Conservation (phyloP, 2,797 vertebrate species). For the Holocentrus rufus region DNA sequence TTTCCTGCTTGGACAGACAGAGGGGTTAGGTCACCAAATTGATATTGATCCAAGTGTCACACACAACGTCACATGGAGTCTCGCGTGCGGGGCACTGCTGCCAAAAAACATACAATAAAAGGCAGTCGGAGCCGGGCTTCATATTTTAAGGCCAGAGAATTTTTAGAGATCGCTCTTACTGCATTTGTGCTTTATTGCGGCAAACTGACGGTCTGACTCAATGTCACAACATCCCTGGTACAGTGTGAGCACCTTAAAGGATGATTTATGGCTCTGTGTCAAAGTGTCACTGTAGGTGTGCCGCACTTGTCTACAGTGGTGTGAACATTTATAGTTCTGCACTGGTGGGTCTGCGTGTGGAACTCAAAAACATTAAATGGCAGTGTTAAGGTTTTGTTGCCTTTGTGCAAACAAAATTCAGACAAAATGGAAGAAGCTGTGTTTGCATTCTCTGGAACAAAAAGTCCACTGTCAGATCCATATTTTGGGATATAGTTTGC, state of each 20-base stretch:
- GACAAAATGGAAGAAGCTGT: too few species aligned
- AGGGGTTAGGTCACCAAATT: slow-evolving; percentile 78
- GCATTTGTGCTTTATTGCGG: neutral
- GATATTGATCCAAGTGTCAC: slow-evolving; percentile 77
- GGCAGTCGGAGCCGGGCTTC: neutral
- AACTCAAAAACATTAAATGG: too few species aligned
- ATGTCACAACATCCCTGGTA: neutral
- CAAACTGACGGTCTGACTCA: neutral
- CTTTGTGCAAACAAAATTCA: too few species aligned
- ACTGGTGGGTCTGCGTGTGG: too few species aligned
- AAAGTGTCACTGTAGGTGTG: too few species aligned
- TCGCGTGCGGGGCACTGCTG: slow-evolving; percentile 51
- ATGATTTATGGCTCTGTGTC: too few species aligned
- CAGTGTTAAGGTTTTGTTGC: too few species aligned
- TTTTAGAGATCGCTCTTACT: neutral
- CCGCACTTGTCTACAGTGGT: too few species aligned
- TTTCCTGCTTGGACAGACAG: slow-evolving; percentile 73
- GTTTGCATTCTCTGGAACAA: too few species aligned
- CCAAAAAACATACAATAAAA: slow-evolving; percentile 70
- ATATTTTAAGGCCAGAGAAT: neutral
- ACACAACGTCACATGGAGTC: slow-evolving; percentile 53
- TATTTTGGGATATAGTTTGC: too few species aligned
- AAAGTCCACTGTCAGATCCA: too few species aligned
- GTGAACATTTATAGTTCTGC: too few species aligned
- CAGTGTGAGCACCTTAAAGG: neutral